These are phyloP conservation scores for Sarcophilus harrisii DNA, from an alignment of 2,797 vertebrate genomes.

Conservation along the genomic window DNA sequence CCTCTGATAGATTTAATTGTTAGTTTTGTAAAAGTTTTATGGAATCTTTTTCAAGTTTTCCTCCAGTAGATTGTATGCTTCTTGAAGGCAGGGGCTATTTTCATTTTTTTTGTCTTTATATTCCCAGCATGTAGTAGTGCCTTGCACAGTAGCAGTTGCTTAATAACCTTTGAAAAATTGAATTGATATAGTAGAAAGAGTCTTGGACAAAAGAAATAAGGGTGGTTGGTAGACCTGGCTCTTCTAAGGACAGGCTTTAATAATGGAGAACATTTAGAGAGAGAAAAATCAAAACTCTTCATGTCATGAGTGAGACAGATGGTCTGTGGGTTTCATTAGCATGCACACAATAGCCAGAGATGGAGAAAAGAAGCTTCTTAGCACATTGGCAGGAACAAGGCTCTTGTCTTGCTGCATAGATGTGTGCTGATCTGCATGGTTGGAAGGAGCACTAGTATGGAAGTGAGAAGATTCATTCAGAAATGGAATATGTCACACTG, in stretches of 20 bases:
- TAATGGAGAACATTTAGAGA: neutral
- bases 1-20: neutral
- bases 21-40: neutral
- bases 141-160: neutral
- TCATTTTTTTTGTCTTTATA: neutral
- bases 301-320: neutral
- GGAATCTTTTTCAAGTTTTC: neutral
- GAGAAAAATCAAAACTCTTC: neutral
- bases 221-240: neutral
- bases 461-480: neutral
- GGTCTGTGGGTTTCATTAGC: neutral
- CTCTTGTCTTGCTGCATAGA: neutral
- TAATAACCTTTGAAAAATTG: neutral
- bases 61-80: neutral
- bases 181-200: neutral
- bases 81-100: neutral
- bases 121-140: neutral
- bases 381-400: neutral
- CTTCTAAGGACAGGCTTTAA: neutral
- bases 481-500: too few relatives aligned
- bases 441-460: neutral
- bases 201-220: neutral
- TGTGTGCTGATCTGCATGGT: neutral
- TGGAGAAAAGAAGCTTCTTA: neutral
- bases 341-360: neutral